Evolutionary conservation across 2,797 vertebrate genomes (phyloP).

Genomic region (Tinamus major): DNA sequence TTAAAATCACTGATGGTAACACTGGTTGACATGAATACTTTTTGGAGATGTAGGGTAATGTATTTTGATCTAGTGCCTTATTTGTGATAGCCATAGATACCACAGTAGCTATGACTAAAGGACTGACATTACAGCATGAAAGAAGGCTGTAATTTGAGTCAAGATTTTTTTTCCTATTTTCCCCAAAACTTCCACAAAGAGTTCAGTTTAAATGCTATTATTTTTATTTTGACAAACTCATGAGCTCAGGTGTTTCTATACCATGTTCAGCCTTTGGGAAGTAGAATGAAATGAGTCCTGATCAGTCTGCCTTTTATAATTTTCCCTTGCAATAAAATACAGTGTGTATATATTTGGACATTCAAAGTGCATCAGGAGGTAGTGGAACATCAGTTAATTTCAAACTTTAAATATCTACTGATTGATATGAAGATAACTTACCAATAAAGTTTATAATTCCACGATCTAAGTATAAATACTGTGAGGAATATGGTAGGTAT

Average conservation of each 20-base stretch:
- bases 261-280: neutral
- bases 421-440: neutral
- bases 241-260: neutral
- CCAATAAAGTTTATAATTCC: neutral
- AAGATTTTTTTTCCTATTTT: neutral
- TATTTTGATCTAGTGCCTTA: neutral
- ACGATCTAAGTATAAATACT: neutral
- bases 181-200: neutral
- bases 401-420: neutral
- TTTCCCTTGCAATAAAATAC: neutral
- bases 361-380: neutral
- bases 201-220: neutral
- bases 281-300: neutral
- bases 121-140: neutral
- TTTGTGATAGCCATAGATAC: neutral
- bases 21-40: neutral
- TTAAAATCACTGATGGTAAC: neutral
- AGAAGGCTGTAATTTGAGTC: neutral
- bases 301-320: neutral
- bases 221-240: neutral
- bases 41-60: neutral
- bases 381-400: neutral
- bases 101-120: neutral
- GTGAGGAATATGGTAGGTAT: neutral
- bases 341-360: neutral